Conservation (phyloP, 2,888 invertebrate genomes). For the Coelopa pilipes region DNA sequence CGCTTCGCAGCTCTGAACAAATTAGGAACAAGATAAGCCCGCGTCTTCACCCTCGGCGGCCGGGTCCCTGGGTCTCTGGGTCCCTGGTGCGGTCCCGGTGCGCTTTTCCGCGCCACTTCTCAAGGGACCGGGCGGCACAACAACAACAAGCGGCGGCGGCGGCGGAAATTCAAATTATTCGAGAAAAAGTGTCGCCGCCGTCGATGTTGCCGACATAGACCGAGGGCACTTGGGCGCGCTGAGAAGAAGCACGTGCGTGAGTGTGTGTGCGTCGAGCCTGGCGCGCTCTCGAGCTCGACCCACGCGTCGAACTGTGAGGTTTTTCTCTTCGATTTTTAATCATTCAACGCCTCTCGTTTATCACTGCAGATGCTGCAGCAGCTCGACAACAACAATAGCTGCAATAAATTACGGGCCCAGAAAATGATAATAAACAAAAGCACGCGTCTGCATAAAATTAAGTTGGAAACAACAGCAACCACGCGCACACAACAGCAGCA, state of each 20-base stretch:
- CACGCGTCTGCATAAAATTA: conserved; percentile 12
- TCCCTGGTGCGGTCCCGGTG: background rate
- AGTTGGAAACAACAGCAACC: background rate
- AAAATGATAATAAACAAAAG: conserved; percentile 11
- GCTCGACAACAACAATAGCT: too few relatives aligned
- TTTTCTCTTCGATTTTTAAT: background rate
- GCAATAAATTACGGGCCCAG: background rate
- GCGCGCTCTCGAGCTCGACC: background rate
- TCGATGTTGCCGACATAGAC: background rate
- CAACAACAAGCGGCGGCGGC: background rate
- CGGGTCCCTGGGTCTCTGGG: background rate
- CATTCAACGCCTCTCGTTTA: background rate
- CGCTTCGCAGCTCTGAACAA: background rate
- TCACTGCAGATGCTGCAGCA: too few relatives aligned
- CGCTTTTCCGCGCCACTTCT: too few relatives aligned
- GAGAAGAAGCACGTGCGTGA: background rate
- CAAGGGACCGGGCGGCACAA: too few relatives aligned
- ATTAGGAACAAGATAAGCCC: conserved; percentile 6
- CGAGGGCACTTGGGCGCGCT: background rate
- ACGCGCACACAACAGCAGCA: background rate
- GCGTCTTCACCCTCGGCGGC: background rate
- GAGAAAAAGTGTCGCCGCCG: conserved; percentile 10
- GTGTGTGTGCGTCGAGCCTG: background rate
- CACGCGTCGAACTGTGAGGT: background rate
- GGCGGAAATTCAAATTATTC: background rate